Evolutionary conservation across 1,140 invertebrate genomes (phyloP).

Genomic region (Eriocheir sinensis): DNA sequence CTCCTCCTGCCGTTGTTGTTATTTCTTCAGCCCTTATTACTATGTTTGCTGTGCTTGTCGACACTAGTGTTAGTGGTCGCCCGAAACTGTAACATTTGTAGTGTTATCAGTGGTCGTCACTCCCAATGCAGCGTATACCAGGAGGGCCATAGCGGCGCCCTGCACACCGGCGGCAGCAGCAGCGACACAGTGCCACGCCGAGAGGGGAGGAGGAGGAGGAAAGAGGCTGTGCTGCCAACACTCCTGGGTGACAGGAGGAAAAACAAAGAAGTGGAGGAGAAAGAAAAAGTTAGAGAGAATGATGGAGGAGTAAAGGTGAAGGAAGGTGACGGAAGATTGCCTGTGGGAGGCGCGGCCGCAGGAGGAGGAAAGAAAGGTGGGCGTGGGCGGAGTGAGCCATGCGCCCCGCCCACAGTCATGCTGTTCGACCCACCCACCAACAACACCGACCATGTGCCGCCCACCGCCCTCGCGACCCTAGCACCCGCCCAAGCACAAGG

Average conservation of each 20-base stretch:
- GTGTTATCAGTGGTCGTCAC: neutral
- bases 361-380: slow-evolving; percentile 59
- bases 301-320: slow-evolving; percentile 13
- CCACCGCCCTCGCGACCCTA: slow-evolving; percentile 73
- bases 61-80: slow-evolving; percentile 46
- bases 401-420: slow-evolving; percentile 76
- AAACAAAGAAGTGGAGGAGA: slow-evolving; percentile 7
- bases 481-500: slow-evolving; percentile 76
- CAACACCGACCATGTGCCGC: slow-evolving; percentile 74
- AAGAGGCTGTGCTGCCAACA: slow-evolving; percentile 45
- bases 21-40: neutral
- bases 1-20: slow-evolving; percentile 1
- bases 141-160: neutral
- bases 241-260: neutral
- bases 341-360: slow-evolving; percentile 23
- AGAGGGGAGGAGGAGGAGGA: slow-evolving; percentile 49
- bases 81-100: neutral
- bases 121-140: slow-evolving; percentile 55
- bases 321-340: slow-evolving; percentile 55
- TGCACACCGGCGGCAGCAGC: slow-evolving; percentile 4
- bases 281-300: neutral
- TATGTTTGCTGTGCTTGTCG: slow-evolving; percentile 27
- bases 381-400: slow-evolving; percentile 73
- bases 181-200: neutral
- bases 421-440: slow-evolving; percentile 74